Evolutionary conservation across 2,797 vertebrate species (phyloP).

Genomic region (Pseudochirops corinnae): DNA sequence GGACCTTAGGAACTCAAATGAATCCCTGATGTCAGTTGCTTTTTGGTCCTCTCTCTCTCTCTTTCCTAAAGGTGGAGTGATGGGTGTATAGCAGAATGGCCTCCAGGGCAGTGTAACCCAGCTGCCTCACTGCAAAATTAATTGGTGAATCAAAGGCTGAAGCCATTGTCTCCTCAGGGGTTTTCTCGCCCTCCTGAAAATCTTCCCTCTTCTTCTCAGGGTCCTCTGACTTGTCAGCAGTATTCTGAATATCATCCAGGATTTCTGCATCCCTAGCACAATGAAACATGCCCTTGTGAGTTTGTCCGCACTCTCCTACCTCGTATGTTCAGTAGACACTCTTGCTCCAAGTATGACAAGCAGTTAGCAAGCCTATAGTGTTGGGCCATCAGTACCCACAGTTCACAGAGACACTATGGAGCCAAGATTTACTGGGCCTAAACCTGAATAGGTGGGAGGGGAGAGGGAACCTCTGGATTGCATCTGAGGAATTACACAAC

Average conservation of each 20-base stretch:
- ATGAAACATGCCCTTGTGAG: neutral
- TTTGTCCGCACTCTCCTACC: neutral
- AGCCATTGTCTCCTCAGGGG: slow-evolving; percentile 6
- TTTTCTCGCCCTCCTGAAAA: neutral
- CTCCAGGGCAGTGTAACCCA: neutral
- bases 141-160: slow-evolving; percentile 7
- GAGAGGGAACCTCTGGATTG: neutral
- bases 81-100: neutral
- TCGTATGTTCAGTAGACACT: neutral
- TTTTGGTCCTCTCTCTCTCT: neutral
- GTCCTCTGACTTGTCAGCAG: slow-evolving; percentile 3
- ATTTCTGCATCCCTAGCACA: neutral
- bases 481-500: neutral
- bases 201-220: neutral
- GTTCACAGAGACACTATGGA: neutral
- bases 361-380: neutral
- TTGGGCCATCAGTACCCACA: neutral
- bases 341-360: neutral
- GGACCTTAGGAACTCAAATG: neutral
- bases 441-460: neutral
- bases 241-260: neutral
- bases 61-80: slow-evolving; percentile 13
- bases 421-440: neutral
- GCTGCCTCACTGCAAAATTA: neutral
- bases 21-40: neutral